These are phyloP conservation scores for Bugula neritina DNA, from an alignment of 2,888 invertebrate species.

Conservation along the genomic window DNA sequence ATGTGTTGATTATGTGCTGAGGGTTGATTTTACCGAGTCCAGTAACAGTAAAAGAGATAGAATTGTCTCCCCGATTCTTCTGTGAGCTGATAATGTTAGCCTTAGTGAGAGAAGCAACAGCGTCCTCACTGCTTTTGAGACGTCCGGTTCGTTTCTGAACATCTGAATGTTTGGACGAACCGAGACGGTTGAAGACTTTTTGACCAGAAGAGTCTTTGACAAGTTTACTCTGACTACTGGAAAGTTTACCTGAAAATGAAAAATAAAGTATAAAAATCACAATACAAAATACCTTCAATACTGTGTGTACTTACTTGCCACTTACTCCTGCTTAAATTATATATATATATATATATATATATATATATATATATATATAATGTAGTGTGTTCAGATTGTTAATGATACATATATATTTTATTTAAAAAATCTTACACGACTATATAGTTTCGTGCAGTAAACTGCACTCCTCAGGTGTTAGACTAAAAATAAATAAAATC, in stretches of 20 bases:
- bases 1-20: neutral
- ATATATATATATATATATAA: no score
- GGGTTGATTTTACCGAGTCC: constrained; percentile 34
- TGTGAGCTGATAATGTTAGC: constrained; percentile 2
- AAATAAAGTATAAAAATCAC: no score
- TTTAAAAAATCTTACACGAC: no score
- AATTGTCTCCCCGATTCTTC: neutral
- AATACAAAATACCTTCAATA: no score
- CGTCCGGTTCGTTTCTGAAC: neutral
- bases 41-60: constrained; percentile 33
- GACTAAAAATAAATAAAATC: no score
- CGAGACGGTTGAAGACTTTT: neutral
- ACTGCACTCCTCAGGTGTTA: no score
- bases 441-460: no score
- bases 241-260: constrained; percentile 20
- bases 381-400: no score
- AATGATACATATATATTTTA: no score
- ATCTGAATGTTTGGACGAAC: neutral
- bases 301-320: no score
- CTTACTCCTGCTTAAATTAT: no score
- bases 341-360: no score
- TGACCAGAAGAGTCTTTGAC: neutral
- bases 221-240: neutral
- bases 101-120: neutral
- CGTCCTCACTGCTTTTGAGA: neutral